Percentiles rank a stretch among this genome's conserved stretches.
phyloP scores from a whole-genome alignment of 2,888 invertebrate species.

The Papilio demoleus region DNA sequence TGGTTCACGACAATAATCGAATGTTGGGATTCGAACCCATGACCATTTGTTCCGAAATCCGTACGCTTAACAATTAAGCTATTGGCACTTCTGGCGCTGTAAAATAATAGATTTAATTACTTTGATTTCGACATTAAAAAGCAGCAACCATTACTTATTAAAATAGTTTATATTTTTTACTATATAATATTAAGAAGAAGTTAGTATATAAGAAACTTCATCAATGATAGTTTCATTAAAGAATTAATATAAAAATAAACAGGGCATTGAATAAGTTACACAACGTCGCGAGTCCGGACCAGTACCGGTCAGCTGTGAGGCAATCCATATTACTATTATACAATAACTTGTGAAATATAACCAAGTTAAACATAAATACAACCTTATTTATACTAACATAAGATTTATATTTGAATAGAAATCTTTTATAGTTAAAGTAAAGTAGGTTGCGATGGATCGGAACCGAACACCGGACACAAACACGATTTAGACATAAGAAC shows the following conservation, averaged over 20 bases:
- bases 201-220: not conserved
- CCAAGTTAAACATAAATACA: not conserved
- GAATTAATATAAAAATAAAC: not conserved
- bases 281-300: not conserved
- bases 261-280: conserved; percentile 7
- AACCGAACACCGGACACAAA: conserved; percentile 11
- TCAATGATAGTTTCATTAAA: not conserved
- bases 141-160: no score
- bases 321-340: conserved; percentile 32
- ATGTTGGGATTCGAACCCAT: no score
- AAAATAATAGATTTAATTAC: no score
- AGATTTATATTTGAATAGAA: not conserved
- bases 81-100: no score
- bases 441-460: conserved; percentile 10
- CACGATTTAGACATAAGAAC: not conserved
- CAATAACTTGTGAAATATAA: conserved; percentile 21
- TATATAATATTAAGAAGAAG: no score
- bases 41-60: no score
- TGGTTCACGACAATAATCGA: no score
- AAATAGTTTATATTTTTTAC: no score
- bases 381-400: not conserved
- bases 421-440: not conserved
- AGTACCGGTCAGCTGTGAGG: conserved; percentile 21
- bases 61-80: no score
- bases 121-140: no score